phyloP scores from a whole-genome alignment of 2,888 invertebrate genomes.

The Mythimna lalbum region DNA sequence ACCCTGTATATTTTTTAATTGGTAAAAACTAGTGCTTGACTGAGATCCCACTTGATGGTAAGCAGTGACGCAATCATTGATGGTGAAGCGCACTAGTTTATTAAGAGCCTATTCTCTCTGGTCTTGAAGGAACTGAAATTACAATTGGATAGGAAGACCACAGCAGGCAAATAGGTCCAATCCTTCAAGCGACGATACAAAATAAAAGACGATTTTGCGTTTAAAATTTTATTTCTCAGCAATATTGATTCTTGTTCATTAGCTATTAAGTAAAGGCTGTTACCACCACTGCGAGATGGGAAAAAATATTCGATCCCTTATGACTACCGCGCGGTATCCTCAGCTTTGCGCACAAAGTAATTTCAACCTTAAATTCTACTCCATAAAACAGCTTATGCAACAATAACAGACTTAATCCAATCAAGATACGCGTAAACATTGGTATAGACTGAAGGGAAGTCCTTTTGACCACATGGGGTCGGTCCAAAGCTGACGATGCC shows the following conservation, averaged over 20 bases:
- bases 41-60: no score
- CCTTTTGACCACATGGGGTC: not conserved
- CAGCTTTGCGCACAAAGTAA: not conserved
- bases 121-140: no score
- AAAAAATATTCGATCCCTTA: not conserved
- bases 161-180: no score
- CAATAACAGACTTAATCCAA: conserved; percentile 30
- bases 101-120: no score
- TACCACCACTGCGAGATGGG: not conserved
- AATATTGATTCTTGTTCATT: not conserved
- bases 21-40: no score
- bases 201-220: not conserved
- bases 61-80: no score
- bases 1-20: no score
- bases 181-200: not conserved
- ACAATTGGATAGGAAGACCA: no score
- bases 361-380: not conserved
- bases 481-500: conserved; percentile 34
- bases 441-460: conserved; percentile 30
- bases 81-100: no score
- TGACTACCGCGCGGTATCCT: not conserved
- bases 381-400: not conserved
- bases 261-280: no score
- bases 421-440: conserved; percentile 37
- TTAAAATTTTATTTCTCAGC: not conserved